Percentiles rank a stretch among this genome's conserved stretches.
These are phyloP conservation scores for Ptilonorhynchus violaceus DNA, from an alignment of 2,113 vertebrate species.

Conservation along the genomic window DNA sequence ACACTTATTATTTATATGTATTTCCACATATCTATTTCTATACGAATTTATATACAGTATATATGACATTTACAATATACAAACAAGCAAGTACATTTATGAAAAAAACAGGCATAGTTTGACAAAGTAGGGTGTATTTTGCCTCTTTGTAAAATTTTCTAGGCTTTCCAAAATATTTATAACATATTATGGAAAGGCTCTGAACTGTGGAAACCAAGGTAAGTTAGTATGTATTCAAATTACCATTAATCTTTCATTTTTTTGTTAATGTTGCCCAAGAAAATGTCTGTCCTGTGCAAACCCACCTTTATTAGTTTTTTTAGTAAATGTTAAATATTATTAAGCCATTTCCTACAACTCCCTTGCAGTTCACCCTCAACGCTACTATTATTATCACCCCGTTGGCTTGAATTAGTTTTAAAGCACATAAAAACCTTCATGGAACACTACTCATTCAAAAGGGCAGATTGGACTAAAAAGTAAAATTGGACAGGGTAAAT, in stretches of 20 bases:
- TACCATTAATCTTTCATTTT: not conserved
- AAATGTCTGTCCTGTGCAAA: not conserved
- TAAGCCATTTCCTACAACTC: not conserved
- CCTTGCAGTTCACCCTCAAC: not conserved
- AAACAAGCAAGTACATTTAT: not conserved
- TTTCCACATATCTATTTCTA: not conserved
- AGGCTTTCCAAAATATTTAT: not conserved
- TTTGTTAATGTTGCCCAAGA: not conserved
- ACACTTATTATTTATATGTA: not conserved
- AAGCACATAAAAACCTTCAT: not conserved
- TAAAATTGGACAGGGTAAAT: not conserved
- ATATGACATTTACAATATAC: not conserved
- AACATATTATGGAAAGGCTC: not conserved
- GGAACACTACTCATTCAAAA: not conserved
- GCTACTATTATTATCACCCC: not conserved
- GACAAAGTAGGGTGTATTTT: not conserved
- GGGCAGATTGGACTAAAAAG: not conserved
- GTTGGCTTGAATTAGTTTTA: not conserved
- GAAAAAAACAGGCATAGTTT: not conserved
- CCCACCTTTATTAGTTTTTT: not conserved
- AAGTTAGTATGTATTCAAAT: not conserved
- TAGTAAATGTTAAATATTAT: not conserved
- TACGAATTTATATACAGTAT: not conserved
- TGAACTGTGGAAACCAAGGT: not conserved
- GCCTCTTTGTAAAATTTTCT: not conserved